Conservation (phyloP, 2,888 invertebrate species). For the Tetragonisca angustula region DNA sequence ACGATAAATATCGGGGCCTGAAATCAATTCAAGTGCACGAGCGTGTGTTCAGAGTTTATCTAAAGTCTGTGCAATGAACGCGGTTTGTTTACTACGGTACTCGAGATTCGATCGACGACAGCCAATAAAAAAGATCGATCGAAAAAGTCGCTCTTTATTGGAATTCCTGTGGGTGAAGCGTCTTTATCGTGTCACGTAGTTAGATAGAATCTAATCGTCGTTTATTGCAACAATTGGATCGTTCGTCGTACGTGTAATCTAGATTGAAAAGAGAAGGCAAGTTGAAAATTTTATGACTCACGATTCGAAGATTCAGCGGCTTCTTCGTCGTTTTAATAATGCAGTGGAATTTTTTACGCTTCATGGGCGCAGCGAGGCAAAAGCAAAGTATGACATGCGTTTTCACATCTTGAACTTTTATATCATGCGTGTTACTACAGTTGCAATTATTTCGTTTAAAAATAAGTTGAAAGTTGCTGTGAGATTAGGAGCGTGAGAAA, state of each 20-base stretch:
- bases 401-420: neutral
- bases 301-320: neutral
- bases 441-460: neutral
- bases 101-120: neutral
- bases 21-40: neutral
- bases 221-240: neutral
- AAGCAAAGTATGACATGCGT: neutral
- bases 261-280: neutral
- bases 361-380: neutral
- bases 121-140: neutral
- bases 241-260: neutral
- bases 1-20: neutral
- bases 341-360: neutral
- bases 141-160: neutral
- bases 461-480: neutral
- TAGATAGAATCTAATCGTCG: constrained; percentile 17
- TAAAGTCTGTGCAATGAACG: neutral
- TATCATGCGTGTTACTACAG: neutral
- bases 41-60: neutral
- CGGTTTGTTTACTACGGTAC: neutral
- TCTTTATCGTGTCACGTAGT: constrained; percentile 35
- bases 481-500: neutral
- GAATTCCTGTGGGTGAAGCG: neutral
- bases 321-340: neutral
- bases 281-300: neutral